Percentiles rank a stretch among this genome's conserved stretches.
Evolutionary conservation across 2,888 invertebrate species (phyloP).

Genomic region (Philhelius pedissequus): DNA sequence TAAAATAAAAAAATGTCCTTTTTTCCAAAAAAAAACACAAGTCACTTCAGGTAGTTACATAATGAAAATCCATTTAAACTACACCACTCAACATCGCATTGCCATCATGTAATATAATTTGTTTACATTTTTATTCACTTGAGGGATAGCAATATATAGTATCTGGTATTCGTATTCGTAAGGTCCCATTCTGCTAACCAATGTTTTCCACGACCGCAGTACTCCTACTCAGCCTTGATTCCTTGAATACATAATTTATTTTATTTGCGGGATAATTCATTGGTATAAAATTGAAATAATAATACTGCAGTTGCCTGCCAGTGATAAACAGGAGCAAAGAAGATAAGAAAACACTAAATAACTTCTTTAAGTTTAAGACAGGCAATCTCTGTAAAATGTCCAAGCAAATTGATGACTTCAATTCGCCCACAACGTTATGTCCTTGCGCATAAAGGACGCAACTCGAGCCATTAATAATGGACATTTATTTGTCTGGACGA

Average conservation of each 20-base stretch:
- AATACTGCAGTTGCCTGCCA: background rate
- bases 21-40: background rate
- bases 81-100: conserved; percentile 29
- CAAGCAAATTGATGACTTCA: conserved; percentile 56
- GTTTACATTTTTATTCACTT: conserved; percentile 17
- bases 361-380: conserved; percentile 14
- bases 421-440: conserved; percentile 25
- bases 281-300: conserved; percentile 49
- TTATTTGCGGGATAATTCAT: conserved; percentile 47
- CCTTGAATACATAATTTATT: conserved; percentile 47
- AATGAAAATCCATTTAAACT: conserved; percentile 42
- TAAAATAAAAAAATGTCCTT: background rate
- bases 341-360: conserved; percentile 41
- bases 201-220: background rate
- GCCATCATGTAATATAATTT: conserved; percentile 29
- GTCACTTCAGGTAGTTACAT: background rate
- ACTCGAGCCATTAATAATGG: conserved; percentile 44
- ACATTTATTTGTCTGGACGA: conserved; percentile 11
- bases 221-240: conserved; percentile 42
- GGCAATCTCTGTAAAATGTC: conserved; percentile 55
- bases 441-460: background rate
- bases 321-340: background rate
- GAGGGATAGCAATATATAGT: background rate
- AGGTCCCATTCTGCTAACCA: background rate
- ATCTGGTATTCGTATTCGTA: background rate